phyloP scores from a whole-genome alignment of 2,113 vertebrate species.

The Pardalotus punctatus region DNA sequence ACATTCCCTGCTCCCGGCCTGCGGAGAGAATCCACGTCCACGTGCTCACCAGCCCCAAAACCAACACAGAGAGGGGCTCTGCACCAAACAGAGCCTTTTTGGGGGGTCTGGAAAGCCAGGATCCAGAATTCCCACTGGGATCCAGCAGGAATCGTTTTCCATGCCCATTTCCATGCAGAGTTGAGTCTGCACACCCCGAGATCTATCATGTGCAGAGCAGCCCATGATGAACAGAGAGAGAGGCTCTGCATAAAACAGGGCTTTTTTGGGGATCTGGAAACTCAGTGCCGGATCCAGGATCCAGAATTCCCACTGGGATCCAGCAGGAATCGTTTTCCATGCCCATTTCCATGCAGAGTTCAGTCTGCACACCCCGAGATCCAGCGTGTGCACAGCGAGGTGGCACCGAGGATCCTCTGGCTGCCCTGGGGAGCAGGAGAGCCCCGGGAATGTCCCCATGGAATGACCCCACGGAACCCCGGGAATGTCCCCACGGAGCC shows the following conservation, averaged over 20 bases:
- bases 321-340: not conserved
- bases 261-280: not conserved
- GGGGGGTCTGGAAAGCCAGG: not conserved
- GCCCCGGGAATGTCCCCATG: not conserved
- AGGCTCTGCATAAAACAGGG: not conserved
- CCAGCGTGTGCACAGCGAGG: not conserved
- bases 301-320: not conserved
- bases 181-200: fast-evolving
- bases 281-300: not conserved
- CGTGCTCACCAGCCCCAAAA: not conserved
- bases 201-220: not conserved
- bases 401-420: not conserved
- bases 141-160: not conserved
- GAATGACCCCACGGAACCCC: not conserved
- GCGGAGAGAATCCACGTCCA: not conserved
- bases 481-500: not conserved
- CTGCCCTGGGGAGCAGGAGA: not conserved
- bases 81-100: too few species aligned
- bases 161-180: not conserved
- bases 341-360: not conserved
- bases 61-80: fast-evolving
- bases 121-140: not conserved
- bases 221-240: fast-evolving
- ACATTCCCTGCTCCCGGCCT: not conserved
- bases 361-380: fast-evolving